phyloP scores from a whole-genome alignment of 1,140 invertebrate species.

The Drosophila carrolli region DNA sequence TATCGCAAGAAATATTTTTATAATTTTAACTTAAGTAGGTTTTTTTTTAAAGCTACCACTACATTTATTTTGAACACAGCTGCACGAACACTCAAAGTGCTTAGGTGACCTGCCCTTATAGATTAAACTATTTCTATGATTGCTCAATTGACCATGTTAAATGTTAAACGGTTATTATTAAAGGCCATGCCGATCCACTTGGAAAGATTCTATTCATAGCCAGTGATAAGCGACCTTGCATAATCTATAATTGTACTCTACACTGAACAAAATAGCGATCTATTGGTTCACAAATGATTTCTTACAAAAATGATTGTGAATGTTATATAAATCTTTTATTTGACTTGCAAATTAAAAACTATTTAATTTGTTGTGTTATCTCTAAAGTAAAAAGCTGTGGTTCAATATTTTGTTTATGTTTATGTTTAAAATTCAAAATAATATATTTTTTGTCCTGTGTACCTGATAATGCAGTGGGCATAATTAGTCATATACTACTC shows the following conservation, averaged over 20 bases:
- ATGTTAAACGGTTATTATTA: slow-evolving; percentile 46
- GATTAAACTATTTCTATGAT: slow-evolving; percentile 41
- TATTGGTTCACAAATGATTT: not conserved
- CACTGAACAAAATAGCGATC: not conserved
- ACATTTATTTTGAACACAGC: not conserved
- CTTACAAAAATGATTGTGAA: no score
- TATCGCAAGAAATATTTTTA: no score
- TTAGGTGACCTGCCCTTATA: slow-evolving; percentile 7
- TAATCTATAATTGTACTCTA: slow-evolving; percentile 30
- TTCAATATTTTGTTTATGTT: no score
- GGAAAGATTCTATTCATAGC: slow-evolving; percentile 32
- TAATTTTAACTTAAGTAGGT: not conserved
- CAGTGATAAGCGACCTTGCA: slow-evolving; percentile 68
- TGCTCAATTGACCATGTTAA: slow-evolving; percentile 49
- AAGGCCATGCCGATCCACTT: slow-evolving; percentile 27
- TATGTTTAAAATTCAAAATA: no score
- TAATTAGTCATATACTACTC: slow-evolving; percentile 52
- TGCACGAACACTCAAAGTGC: not conserved
- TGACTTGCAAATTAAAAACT: not conserved
- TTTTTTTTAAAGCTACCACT: not conserved
- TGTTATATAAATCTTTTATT: not conserved
- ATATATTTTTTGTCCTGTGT: not conserved
- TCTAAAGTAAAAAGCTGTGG: not conserved
- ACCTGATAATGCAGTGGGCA: slow-evolving; percentile 17
- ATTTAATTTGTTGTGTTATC: not conserved